phyloP scores from a whole-genome alignment of 2,797 vertebrate genomes.

The Oryzias sinensis region DNA sequence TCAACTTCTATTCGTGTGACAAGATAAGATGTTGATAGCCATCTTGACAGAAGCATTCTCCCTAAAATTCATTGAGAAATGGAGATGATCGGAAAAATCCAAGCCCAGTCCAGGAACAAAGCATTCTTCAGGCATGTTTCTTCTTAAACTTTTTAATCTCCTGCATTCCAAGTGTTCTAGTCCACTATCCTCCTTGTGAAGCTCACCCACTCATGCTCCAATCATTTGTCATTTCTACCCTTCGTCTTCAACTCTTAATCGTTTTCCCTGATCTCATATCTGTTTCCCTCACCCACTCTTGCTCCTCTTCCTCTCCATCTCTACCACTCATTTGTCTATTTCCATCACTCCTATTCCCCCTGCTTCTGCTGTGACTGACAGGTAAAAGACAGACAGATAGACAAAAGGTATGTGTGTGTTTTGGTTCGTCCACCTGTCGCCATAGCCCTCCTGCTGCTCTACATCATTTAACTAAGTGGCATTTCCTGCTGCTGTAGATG shows the following conservation, averaged over 20 bases:
- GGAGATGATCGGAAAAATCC: too few relatives aligned
- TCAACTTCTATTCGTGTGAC: too few relatives aligned
- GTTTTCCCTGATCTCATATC: slow-evolving; percentile 14
- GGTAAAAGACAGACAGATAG: too few relatives aligned
- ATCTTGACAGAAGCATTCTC: not conserved
- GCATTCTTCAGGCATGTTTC: not conserved
- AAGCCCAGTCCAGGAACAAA: too few relatives aligned
- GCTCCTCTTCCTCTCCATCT: slow-evolving; percentile 8
- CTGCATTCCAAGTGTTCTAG: not conserved
- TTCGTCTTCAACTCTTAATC: slow-evolving; percentile 28
- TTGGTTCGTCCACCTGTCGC: slow-evolving; percentile 11
- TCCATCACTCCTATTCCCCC: slow-evolving; percentile 7
- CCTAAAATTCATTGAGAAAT: too few relatives aligned
- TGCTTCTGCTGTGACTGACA: slow-evolving; percentile 20
- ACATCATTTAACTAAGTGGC: slow-evolving; percentile 19
- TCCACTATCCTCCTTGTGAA: slow-evolving; percentile 21
- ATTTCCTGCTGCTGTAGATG: slow-evolving; percentile 66
- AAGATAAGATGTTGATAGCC: not conserved
- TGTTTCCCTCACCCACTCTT: slow-evolving; percentile 5
- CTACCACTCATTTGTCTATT: slow-evolving; percentile 25
- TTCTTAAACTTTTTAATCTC: slow-evolving; percentile 6
- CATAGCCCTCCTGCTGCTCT: slow-evolving; percentile 13
- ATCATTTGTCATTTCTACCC: slow-evolving; percentile 40
- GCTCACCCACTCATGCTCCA: slow-evolving; percentile 27
- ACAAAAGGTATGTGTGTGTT: too few relatives aligned